phyloP scores from a whole-genome alignment of 2,113 vertebrate species.

The Lepus europaeus region DNA sequence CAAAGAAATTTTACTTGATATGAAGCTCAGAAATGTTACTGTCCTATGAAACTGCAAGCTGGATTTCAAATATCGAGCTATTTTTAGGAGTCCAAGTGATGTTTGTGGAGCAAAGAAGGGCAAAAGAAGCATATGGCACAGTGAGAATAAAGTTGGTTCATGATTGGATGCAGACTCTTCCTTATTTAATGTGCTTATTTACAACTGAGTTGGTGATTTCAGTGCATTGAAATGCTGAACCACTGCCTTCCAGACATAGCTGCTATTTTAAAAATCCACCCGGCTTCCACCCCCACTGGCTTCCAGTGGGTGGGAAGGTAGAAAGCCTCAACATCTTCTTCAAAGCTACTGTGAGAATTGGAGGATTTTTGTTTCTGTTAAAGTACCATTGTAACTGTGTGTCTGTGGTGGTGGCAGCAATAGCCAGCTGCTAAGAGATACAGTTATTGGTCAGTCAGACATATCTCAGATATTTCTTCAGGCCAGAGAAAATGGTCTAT shows the following conservation, averaged over 20 bases:
- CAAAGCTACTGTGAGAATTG: neutral
- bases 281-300: neutral
- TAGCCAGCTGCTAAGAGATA: neutral
- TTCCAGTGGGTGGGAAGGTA: neutral
- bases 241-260: neutral
- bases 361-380: neutral
- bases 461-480: neutral
- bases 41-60: neutral
- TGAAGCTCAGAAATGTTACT: neutral
- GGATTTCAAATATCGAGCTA: constrained; percentile 1
- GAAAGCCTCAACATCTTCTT: neutral
- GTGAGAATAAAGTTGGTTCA: neutral
- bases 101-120: neutral
- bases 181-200: neutral
- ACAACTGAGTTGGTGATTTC: neutral
- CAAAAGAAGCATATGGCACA: neutral
- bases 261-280: constrained; percentile 20
- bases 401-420: too few relatives aligned
- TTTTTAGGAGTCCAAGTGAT: neutral
- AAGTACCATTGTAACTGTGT: neutral
- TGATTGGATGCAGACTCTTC: neutral
- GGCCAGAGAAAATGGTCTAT: neutral
- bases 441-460: neutral
- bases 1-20: neutral
- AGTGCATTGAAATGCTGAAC: neutral